A percentile compares a stretch with the other conserved stretches of the same genome.
These are phyloP conservation scores for Neogobius melanostomus DNA, from an alignment of 2,113 vertebrate species.

Conservation along the genomic window DNA sequence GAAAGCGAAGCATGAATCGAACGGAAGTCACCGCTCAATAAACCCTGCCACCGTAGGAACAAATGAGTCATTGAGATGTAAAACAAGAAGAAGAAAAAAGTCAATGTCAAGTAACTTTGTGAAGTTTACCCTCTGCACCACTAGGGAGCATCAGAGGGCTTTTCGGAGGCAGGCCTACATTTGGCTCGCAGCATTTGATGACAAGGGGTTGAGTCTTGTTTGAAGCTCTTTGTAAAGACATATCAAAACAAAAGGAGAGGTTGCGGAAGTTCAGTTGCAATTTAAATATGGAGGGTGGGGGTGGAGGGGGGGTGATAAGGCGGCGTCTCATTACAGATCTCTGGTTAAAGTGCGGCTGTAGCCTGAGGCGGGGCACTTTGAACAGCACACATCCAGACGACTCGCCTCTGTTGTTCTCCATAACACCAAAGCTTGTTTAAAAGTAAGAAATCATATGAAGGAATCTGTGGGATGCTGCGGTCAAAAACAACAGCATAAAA, in stretches of 20 bases:
- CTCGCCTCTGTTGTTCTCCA: slow-evolving; percentile 18
- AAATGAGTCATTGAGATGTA: neutral
- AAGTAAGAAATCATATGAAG: slow-evolving; percentile 21
- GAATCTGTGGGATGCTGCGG: slow-evolving; percentile 24
- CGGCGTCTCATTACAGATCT: slow-evolving; percentile 32
- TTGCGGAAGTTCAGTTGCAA: slow-evolving; percentile 32
- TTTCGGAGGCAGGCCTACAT: slow-evolving; percentile 36
- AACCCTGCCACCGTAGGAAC: too few relatives aligned
- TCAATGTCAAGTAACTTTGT: slow-evolving; percentile 30
- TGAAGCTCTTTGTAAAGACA: slow-evolving; percentile 26
- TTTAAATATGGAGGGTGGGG: slow-evolving; percentile 15
- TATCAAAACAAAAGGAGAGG: slow-evolving; percentile 46
- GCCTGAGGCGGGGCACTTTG: slow-evolving; percentile 30
- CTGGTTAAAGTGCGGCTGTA: slow-evolving; percentile 3
- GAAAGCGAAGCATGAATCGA: too few relatives aligned
- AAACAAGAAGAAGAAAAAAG: neutral
- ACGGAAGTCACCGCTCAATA: too few relatives aligned
- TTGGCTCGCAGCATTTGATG: slow-evolving; percentile 20
- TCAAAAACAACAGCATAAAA: slow-evolving; percentile 53
- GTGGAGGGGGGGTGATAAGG: slow-evolving; percentile 32
- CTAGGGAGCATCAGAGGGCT: slow-evolving; percentile 68
- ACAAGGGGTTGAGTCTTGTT: slow-evolving; percentile 14
- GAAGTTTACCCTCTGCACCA: slow-evolving; percentile 58
- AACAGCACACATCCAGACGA: slow-evolving; percentile 12
- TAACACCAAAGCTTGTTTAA: slow-evolving; percentile 27